Percentiles rank a stretch among this genome's conserved stretches.
Conservation (phyloP, 2,888 invertebrate species). For the Tinea pellionella region DNA sequence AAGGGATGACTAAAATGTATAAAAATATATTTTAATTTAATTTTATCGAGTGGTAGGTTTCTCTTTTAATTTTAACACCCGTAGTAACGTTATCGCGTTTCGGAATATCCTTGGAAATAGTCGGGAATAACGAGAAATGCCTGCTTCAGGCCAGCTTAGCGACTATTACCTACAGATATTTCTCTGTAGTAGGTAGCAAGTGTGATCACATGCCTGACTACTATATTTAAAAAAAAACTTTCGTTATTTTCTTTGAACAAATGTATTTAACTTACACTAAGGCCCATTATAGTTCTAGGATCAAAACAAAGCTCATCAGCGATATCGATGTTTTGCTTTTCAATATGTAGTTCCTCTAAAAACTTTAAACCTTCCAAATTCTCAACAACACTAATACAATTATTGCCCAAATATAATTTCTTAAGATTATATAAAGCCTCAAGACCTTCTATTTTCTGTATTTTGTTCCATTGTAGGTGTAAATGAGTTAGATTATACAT, state of each 20-base stretch:
- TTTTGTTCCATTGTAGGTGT: constrained; percentile 82
- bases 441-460: constrained; percentile 76
- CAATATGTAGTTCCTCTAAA: constrained; percentile 76
- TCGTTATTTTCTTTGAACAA: too few relatives aligned
- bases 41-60: too few relatives aligned
- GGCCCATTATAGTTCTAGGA: constrained; percentile 66
- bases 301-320: constrained; percentile 75
- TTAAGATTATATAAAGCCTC: constrained; percentile 72
- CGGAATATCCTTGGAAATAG: too few relatives aligned
- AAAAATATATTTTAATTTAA: neutral
- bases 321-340: constrained; percentile 70
- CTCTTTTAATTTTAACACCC: too few relatives aligned
- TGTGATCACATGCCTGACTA: too few relatives aligned
- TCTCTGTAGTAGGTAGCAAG: too few relatives aligned
- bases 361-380: constrained; percentile 71
- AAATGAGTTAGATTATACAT: constrained; percentile 75
- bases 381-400: constrained; percentile 76
- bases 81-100: too few relatives aligned
- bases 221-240: too few relatives aligned
- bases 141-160: too few relatives aligned
- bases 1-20: constrained; percentile 60
- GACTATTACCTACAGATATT: too few relatives aligned
- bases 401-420: constrained; percentile 81
- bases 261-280: constrained; percentile 72
- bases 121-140: too few relatives aligned